Evolutionary conservation across 2,888 invertebrate species (phyloP), one percentile per base, ranked within the genome.

Genomic region (Cylindroiulus punctatus): DNA sequence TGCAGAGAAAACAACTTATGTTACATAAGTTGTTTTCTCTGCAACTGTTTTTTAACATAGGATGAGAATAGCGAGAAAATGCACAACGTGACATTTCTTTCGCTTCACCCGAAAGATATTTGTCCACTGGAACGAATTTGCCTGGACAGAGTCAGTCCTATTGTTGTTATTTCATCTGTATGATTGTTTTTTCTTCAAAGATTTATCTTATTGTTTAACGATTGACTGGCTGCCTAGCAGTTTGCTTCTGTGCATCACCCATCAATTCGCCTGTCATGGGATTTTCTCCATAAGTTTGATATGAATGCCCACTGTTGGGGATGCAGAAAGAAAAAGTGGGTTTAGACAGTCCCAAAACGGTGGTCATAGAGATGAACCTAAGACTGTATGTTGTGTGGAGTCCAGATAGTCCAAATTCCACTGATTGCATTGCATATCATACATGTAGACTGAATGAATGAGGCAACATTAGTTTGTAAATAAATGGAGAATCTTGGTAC

Each of bases 121-220:
- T 52, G 19, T 52, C 52, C 52, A 52, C n/a, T n/a, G 52, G n/a
- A 52, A 52, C n/a, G 52, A 52, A 52, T 52, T 52, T 52, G 52
- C 52, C 14, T 19, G 52, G 52, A n/a, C n/a, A 52, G 52, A 47
- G 47, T 52, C 52, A 52, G n/a, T n/a, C 8, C 52, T 52, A 52
- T 52, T 52, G 52, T 3, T 52, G 52, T n/a, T n/a, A 52, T n/a
- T n/a, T 8, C 52, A n/a, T 52, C 52, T 52, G 4, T 52, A 52
- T n/a, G 52, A 52, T 52, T 44, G n/a, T 52, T 52, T 19, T 52
- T 52, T 52, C 17, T 17, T 52, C 52, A 19, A 52, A 52, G 52
- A 52, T 52, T 52, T 52, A 52, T 52, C 52, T n/a, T n/a, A 12
- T 19, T n/a, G 19, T 52, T 52, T 52, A 52, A 52, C 52, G 52